Percentiles rank a stretch among this genome's conserved stretches.
Evolutionary conservation across 2,797 vertebrate species (phyloP).

Genomic region (Amblyraja radiata): DNA sequence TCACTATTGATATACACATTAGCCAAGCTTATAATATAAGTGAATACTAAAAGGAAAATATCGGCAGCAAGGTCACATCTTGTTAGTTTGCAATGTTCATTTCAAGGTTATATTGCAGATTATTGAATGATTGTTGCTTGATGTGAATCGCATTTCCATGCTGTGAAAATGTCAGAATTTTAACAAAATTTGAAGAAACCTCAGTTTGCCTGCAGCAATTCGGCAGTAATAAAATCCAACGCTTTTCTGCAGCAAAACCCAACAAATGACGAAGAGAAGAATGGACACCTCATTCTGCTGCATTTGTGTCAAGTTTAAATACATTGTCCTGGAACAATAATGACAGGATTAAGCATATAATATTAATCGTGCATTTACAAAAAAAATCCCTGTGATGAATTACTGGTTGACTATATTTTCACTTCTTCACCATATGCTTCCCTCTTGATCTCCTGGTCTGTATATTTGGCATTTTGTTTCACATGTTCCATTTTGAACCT

Average conservation of each 20-base stretch:
- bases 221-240: background rate
- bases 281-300: background rate
- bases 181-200: background rate
- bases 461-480: background rate
- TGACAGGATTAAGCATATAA: background rate
- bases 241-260: background rate
- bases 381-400: too few species aligned
- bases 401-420: too few species aligned
- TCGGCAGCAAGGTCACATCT: background rate
- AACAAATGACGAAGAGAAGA: background rate
- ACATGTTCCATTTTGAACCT: background rate
- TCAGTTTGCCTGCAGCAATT: background rate
- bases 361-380: background rate
- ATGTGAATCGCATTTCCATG: background rate
- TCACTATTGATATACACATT: background rate
- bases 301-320: background rate
- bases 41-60: background rate
- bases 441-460: too few species aligned
- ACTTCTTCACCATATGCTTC: too few species aligned
- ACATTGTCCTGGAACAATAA: background rate
- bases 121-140: background rate
- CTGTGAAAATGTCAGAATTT: background rate
- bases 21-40: slow-evolving; percentile 8
- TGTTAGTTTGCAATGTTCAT: background rate
- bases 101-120: background rate